Conservation (phyloP, 1,140 invertebrate species). For the Drosophila bifasciata region DNA sequence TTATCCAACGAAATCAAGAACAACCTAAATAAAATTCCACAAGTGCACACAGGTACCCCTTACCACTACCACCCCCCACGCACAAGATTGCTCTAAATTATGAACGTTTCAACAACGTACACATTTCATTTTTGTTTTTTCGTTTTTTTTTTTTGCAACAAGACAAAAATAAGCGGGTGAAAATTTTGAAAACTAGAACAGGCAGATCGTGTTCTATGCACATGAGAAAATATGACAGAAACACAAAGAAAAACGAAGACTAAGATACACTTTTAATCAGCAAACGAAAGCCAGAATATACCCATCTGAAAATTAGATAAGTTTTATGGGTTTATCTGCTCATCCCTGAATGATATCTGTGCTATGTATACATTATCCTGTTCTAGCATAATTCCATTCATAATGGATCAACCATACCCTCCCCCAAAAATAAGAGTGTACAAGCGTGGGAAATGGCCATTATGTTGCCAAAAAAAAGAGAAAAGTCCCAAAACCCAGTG, state of each 20-base stretch:
- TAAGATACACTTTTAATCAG: neutral
- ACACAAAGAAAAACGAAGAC: neutral
- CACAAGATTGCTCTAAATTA: conserved; percentile 49
- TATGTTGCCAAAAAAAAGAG: conserved; percentile 61
- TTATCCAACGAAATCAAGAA: conserved; percentile 56
- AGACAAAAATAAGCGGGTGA: conserved; percentile 63
- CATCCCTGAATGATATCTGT: too few relatives aligned
- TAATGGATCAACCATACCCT: neutral
- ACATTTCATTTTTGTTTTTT: conserved; percentile 8
- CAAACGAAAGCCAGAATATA: neutral
- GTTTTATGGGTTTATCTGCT: too few relatives aligned
- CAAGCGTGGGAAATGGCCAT: conserved; percentile 65
- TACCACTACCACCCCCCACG: conserved; percentile 4
- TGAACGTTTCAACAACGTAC: conserved; percentile 43
- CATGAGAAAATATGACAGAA: conserved; percentile 55
- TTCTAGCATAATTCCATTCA: neutral
- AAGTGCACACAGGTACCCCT: conserved; percentile 36
- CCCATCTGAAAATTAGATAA: neutral
- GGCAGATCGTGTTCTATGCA: conserved; percentile 56
- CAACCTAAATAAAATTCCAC: conserved; percentile 55
- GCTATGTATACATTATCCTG: too few relatives aligned
- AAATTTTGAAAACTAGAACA: conserved; percentile 66
- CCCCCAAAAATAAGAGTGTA: conserved; percentile 5
- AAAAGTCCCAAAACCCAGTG: conserved; percentile 17
- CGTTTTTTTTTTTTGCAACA: conserved; percentile 28